These are phyloP conservation scores for Syngnathus scovelli DNA, from an alignment of 2,113 vertebrate species.

Conservation along the genomic window DNA sequence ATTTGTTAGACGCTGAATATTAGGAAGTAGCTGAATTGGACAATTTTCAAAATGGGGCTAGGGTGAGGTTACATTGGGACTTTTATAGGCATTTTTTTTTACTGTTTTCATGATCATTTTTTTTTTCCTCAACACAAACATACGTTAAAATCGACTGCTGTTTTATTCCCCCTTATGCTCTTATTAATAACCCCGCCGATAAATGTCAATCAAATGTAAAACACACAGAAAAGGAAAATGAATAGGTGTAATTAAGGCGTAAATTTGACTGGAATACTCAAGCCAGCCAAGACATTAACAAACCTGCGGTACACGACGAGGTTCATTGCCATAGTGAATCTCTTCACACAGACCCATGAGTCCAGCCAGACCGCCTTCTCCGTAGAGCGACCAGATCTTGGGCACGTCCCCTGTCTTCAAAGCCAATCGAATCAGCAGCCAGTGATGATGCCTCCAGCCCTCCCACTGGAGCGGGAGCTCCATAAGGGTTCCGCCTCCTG, in stretches of 20 bases:
- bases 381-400: constrained; percentile 69
- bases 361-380: constrained; percentile 64
- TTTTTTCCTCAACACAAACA: neutral
- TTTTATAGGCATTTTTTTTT: neutral
- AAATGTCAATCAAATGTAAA: too few species aligned
- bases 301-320: constrained; percentile 42
- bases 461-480: constrained; percentile 61
- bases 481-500: constrained; percentile 59
- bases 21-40: neutral
- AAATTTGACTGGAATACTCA: neutral
- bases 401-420: constrained; percentile 76
- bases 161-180: neutral
- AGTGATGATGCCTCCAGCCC: constrained; percentile 74
- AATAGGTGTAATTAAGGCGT: too few species aligned
- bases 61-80: neutral
- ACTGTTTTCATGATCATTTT: neutral
- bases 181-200: too few species aligned
- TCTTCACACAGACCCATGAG: constrained; percentile 65
- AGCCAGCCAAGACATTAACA: constrained; percentile 1
- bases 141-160: neutral
- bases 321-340: constrained; percentile 50
- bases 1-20: neutral
- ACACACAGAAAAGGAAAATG: too few species aligned
- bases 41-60: neutral
- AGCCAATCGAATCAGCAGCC: constrained; percentile 80